Conservation (phyloP, 2,113 vertebrate genomes). For the Rhodinocichla rosea region DNA sequence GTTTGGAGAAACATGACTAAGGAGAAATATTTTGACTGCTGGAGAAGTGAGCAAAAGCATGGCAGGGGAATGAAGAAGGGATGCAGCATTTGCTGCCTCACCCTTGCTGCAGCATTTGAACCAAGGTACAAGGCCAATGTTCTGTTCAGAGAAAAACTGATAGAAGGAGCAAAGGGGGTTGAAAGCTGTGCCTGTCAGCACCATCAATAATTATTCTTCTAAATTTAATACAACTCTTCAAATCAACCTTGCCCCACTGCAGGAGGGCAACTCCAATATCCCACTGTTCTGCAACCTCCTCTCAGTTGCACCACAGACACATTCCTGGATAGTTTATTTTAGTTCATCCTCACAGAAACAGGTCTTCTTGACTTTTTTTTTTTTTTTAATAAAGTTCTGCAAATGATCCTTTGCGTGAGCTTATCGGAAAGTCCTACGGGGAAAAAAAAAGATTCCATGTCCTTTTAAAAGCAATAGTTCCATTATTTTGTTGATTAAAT, state of each 20-base stretch:
- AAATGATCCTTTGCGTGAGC: not conserved
- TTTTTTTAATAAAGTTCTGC: not conserved
- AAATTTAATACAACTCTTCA: not conserved
- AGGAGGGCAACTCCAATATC: not conserved
- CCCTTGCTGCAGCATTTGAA: not conserved
- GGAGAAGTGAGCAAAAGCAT: not conserved
- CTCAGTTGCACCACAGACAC: not conserved
- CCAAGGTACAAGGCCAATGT: not conserved
- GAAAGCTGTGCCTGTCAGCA: not conserved
- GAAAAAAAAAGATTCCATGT: not conserved
- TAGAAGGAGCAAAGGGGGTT: not conserved
- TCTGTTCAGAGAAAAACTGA: not conserved
- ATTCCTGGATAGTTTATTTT: not conserved
- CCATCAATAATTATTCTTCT: not conserved
- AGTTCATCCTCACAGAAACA: not conserved
- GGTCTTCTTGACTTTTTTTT: not conserved
- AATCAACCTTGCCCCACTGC: not conserved
- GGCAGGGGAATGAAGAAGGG: not conserved
- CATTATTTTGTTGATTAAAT: not conserved
- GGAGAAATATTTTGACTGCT: not conserved
- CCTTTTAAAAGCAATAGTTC: not conserved
- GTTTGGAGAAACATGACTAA: not conserved
- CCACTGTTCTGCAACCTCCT: not conserved
- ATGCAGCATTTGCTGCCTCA: not conserved
- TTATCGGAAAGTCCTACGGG: not conserved